Base-by-base conservation (phyloP, 2,113 vertebrate genomes). In the Vimba vimba region DNA sequence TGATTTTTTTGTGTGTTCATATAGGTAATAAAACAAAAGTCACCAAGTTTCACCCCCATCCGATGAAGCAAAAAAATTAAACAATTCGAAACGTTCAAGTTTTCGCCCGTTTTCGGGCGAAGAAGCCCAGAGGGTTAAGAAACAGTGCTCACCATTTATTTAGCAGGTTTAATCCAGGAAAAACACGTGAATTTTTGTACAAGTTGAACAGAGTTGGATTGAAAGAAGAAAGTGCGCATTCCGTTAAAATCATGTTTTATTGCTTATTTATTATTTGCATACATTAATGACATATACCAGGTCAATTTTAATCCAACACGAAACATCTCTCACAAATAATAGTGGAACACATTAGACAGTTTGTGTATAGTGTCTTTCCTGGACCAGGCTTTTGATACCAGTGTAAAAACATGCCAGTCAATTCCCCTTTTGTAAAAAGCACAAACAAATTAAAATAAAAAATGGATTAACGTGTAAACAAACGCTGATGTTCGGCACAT, bases 351-450 rank as follows among this genome's bases (percentile, higher is more conserved):
- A 71, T 87, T 66, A 90, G 84, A 75, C 45, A 27, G 81, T 93
- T 91, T 89, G 86, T 82, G 57, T 39, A 33, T 88, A 90, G 86
- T 83, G 74, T 71, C 33, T 89, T 71, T 87, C 82, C 47, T 85
- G 36, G 79, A 83, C 85, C 87, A 91, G 66, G 47, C 33, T 33
- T 82, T 76, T 79, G 75, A 81, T 73, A 84, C 86, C 71, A 62
- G 19, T 86, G 79, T 89, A 85, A 85, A 66, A 86, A 52, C n/a
- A 57, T 36, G 4, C 57, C 12, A 59, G 52, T 76, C 52, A 57
- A 21, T 84, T 90, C 89, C 91, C 89, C 89, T 93, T 92, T 85
- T 89, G 86, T 87, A 88, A 88, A 74, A 93, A 87, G 88, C 36
- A 52, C 12, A 75, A 47, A 47, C 4, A 27, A 17, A 55, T 1